Conservation (phyloP, 2,888 invertebrate genomes). For the Steromphala cineraria region DNA sequence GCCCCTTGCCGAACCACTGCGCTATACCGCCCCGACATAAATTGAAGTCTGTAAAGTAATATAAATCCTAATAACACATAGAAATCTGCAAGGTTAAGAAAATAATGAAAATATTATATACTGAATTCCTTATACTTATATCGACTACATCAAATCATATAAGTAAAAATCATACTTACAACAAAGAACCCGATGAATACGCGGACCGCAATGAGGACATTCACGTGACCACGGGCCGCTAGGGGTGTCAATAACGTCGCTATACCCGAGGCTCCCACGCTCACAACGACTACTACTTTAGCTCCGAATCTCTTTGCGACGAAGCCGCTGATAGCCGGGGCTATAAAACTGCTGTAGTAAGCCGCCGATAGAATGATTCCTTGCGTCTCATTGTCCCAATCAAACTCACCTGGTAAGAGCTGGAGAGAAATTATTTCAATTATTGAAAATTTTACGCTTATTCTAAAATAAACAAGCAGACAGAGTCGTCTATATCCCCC, state of each 20-base stretch:
- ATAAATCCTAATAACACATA: no score
- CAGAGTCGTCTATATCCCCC: no score
- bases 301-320: not conserved
- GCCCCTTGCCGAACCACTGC: no score
- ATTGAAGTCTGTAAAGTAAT: no score
- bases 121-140: no score
- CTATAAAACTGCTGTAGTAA: constrained; percentile 18
- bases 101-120: no score
- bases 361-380: constrained; percentile 6
- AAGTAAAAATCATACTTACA: not conserved
- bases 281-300: constrained; percentile 12
- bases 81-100: no score
- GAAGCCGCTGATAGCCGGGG: constrained; percentile 16
- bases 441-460: no score
- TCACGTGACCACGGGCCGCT: not conserved
- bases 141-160: no score
- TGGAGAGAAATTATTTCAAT: no score
- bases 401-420: not conserved
- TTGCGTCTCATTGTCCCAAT: constrained; percentile 1
- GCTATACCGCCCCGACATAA: no score
- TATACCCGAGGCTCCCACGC: not conserved
- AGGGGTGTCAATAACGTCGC: constrained; percentile 16
- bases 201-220: constrained; percentile 5
- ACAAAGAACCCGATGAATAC: constrained; percentile 13
- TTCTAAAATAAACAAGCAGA: no score